phyloP scores from a whole-genome alignment of 2,797 vertebrate species.

The Urosaurus nigricauda region DNA sequence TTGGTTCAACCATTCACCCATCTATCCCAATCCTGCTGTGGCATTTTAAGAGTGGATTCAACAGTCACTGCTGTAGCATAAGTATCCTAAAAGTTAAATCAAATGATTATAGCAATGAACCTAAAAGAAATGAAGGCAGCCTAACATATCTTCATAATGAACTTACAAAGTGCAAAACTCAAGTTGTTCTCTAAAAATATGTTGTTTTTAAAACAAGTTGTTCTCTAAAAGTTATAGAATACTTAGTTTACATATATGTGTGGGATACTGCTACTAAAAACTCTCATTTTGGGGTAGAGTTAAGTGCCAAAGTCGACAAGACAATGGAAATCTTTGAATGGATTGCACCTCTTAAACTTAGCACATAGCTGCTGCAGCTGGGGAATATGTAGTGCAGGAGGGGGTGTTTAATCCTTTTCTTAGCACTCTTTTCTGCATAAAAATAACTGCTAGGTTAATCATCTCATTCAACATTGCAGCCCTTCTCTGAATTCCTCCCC shows the following conservation, averaged over 20 bases:
- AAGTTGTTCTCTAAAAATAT: conserved; percentile 8
- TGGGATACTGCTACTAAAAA: no score
- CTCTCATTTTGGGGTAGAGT: no score
- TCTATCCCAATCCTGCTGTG: conserved; percentile 32
- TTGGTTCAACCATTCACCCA: background rate
- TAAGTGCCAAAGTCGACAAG: no score
- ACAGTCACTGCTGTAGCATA: conserved; percentile 48
- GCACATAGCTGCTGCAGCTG: conserved; percentile 1
- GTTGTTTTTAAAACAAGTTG: background rate
- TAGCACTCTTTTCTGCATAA: background rate
- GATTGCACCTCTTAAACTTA: no score
- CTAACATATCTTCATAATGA: conserved; percentile 43
- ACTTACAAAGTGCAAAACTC: conserved; percentile 47
- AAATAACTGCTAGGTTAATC: background rate
- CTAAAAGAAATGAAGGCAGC: background rate
- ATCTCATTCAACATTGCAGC: background rate
- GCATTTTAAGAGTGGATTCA: background rate
- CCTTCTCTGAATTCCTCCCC: background rate
- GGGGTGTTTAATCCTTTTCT: background rate
- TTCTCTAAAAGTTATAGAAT: conserved; percentile 44
- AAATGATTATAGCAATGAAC: conserved; percentile 34
- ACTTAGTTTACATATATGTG: background rate
- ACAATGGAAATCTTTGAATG: conserved; percentile 7
- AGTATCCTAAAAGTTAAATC: conserved; percentile 21
- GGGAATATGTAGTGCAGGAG: no score